phyloP scores from a whole-genome alignment of 2,113 vertebrate species.

The Nyctibius bracteatus region DNA sequence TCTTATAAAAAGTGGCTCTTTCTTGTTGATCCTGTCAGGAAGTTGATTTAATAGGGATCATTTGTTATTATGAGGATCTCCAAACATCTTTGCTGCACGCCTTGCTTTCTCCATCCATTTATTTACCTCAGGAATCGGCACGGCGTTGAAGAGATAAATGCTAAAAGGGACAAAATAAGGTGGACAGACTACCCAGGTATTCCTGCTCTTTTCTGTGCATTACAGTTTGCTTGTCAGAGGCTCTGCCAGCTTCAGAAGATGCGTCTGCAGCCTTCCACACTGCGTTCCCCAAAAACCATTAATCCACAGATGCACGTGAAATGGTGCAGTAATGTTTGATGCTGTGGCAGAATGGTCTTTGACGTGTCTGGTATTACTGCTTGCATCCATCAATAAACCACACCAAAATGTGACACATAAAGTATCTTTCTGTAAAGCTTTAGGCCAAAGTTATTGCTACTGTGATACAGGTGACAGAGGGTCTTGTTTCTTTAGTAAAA shows the following conservation, averaged over 20 bases:
- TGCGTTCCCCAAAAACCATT: background rate
- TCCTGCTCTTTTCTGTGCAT: background rate
- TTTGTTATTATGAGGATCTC: background rate
- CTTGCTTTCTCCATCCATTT: background rate
- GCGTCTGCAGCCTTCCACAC: background rate
- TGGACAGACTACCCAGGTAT: background rate
- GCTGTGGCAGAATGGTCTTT: background rate
- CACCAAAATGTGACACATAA: background rate
- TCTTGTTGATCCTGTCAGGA: background rate
- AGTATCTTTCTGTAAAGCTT: background rate
- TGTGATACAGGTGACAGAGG: background rate
- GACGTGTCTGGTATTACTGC: background rate
- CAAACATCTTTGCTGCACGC: background rate
- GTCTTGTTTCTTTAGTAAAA: background rate
- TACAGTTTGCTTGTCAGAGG: background rate
- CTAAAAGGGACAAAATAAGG: background rate
- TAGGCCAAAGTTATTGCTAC: background rate
- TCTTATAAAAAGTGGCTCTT: background rate
- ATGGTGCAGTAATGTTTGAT: background rate
- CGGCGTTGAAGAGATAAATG: background rate
- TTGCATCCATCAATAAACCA: background rate
- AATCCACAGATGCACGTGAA: background rate
- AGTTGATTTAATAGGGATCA: background rate
- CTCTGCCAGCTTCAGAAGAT: background rate
- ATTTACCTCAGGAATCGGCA: background rate